These are phyloP conservation scores for Peromyscus aztecus DNA, from an alignment of 2,797 vertebrate species.

Conservation along the genomic window DNA sequence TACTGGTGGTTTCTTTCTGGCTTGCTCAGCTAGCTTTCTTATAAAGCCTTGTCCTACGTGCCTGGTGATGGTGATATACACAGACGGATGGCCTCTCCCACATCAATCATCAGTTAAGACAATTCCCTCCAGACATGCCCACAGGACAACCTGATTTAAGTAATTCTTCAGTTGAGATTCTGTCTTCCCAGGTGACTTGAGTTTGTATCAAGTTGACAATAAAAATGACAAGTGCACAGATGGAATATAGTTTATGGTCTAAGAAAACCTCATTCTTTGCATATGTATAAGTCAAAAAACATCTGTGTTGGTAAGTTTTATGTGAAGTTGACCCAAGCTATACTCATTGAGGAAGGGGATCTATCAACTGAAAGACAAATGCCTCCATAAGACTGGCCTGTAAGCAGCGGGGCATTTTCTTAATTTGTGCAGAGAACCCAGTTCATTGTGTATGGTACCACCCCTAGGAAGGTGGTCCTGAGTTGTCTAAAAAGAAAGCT, in stretches of 20 bases:
- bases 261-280: background rate
- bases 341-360: background rate
- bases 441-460: background rate
- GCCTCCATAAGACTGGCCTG: background rate
- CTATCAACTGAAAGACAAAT: background rate
- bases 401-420: too few relatives aligned
- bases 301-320: background rate
- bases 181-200: background rate
- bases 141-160: background rate
- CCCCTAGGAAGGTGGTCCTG: too few relatives aligned
- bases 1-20: background rate
- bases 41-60: background rate
- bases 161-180: background rate
- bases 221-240: background rate
- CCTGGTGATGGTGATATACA: background rate
- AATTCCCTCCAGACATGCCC: background rate
- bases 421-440: background rate
- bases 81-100: too few relatives aligned
- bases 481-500: background rate
- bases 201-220: background rate
- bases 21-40: background rate
- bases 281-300: conserved; percentile 4
- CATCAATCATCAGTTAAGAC: background rate
- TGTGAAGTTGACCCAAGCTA: background rate
- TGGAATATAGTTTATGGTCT: conserved; percentile 57